These are phyloP conservation scores for Drosophila conformis DNA, from an alignment of 2,888 invertebrate species.

Conservation along the genomic window DNA sequence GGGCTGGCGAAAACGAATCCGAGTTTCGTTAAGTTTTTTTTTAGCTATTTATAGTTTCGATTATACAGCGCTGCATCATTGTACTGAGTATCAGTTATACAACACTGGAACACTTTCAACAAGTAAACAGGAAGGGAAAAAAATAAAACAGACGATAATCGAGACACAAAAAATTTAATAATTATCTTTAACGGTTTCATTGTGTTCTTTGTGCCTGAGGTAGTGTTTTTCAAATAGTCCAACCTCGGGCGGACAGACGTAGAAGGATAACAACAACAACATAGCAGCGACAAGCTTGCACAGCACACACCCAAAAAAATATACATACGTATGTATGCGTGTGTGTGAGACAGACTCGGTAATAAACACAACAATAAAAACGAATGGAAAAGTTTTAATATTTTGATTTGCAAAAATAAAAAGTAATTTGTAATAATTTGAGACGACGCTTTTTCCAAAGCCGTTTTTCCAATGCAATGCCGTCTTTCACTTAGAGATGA, in stretches of 20 bases:
- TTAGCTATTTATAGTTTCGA: slow-evolving; percentile 15
- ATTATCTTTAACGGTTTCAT: slow-evolving; percentile 13
- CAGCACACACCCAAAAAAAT: slow-evolving; percentile 65
- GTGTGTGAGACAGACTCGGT: slow-evolving; percentile 43
- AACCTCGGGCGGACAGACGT: slow-evolving; percentile 7
- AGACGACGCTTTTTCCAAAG: background rate
- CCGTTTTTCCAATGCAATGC: background rate
- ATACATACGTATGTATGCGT: slow-evolving; percentile 20
- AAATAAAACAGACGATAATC: slow-evolving; percentile 33
- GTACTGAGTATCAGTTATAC: slow-evolving; percentile 9
- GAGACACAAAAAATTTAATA: slow-evolving; percentile 10
- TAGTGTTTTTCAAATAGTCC: background rate
- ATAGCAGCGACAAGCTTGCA: slow-evolving; percentile 40
- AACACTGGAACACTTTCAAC: slow-evolving; percentile 50
- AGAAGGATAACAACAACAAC: slow-evolving; percentile 11
- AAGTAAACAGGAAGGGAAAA: slow-evolving; percentile 49
- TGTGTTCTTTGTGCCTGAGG: slow-evolving; percentile 26
- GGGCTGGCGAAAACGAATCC: slow-evolving; percentile 9
- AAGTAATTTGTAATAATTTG: background rate
- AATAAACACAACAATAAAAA: slow-evolving; percentile 59
- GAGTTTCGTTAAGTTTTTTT: slow-evolving; percentile 14
- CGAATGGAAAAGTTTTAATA: slow-evolving; percentile 47
- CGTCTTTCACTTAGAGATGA: slow-evolving; percentile 42
- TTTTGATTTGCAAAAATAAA: slow-evolving; percentile 27
- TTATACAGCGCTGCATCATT: slow-evolving; percentile 16